These are phyloP conservation scores for Eupeodes corollae DNA, from an alignment of 1,140 invertebrate species.

Conservation along the genomic window DNA sequence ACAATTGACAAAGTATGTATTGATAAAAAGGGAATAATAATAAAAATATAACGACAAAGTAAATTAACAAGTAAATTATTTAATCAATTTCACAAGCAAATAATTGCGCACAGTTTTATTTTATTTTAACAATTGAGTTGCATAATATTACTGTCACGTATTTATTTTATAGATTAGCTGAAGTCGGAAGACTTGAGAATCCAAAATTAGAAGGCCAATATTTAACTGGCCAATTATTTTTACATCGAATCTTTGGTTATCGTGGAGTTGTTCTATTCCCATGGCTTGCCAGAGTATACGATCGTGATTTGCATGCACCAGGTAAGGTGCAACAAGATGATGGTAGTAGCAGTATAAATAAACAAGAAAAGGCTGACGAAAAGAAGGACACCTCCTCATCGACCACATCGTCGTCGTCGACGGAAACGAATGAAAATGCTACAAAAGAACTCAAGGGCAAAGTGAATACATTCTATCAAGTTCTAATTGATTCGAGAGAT, in stretches of 20 bases:
- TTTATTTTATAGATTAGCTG: constrained; percentile 40
- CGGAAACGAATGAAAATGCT: constrained; percentile 14
- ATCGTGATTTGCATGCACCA: constrained; percentile 64
- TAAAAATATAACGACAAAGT: too few species aligned
- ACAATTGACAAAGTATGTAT: too few species aligned
- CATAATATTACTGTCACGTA: background rate
- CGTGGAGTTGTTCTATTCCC: constrained; percentile 90
- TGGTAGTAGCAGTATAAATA: background rate
- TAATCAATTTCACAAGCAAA: background rate
- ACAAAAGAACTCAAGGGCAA: constrained; percentile 81
- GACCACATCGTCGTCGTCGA: background rate
- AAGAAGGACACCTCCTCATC: background rate
- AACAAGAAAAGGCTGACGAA: background rate
- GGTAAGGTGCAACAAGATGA: constrained; percentile 10
- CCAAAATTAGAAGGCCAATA: constrained; percentile 83
- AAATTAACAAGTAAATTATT: too few species aligned
- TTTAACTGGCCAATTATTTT: constrained; percentile 88
- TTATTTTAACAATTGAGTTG: background rate
- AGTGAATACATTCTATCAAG: constrained; percentile 93
- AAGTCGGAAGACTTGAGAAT: constrained; percentile 53
- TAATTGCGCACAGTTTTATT: background rate
- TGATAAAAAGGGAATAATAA: too few species aligned
- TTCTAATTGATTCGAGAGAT: constrained; percentile 90
- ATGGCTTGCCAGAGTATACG: constrained; percentile 88
- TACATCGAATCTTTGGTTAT: constrained; percentile 93